Percentiles rank a stretch among this genome's conserved stretches.
phyloP scores from a whole-genome alignment of 2,888 invertebrate genomes.

The Sphinx pinastri region DNA sequence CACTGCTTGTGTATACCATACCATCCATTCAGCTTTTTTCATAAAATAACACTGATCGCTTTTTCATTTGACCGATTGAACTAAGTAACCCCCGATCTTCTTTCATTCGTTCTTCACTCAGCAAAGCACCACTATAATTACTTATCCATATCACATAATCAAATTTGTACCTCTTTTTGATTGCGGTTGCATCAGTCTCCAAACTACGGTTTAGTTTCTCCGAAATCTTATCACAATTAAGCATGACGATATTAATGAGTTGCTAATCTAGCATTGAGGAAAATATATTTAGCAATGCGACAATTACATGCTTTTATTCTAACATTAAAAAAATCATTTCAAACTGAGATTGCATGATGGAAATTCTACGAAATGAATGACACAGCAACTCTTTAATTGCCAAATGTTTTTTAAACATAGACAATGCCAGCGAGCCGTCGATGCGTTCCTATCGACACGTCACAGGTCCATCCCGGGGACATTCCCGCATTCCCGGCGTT shows the following conservation, averaged over 20 bases:
- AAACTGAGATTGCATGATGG: conserved; percentile 27
- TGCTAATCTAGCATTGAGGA: conserved; percentile 14
- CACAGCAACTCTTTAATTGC: conserved; percentile 20
- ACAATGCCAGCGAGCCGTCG: conserved; percentile 39
- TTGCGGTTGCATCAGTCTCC: not conserved
- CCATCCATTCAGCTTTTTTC: too few relatives aligned
- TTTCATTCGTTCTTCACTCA: too few relatives aligned
- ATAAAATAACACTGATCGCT: too few relatives aligned
- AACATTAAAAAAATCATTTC: conserved; percentile 22
- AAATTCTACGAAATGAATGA: conserved; percentile 21
- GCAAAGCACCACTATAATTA: too few relatives aligned
- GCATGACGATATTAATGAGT: conserved; percentile 5
- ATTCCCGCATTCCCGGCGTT: conserved; percentile 34
- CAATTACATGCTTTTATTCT: not conserved
- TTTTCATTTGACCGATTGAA: too few relatives aligned
- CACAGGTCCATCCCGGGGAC: conserved; percentile 52
- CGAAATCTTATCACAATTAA: conserved; percentile 1
- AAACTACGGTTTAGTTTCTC: not conserved
- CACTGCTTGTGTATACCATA: too few relatives aligned
- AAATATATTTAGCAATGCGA: not conserved
- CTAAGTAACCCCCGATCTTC: too few relatives aligned
- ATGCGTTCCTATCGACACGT: conserved; percentile 68
- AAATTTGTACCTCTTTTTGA: too few relatives aligned
- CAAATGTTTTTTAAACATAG: conserved; percentile 22
- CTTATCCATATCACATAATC: too few relatives aligned